Percentiles rank a stretch among this genome's conserved stretches.
Evolutionary conservation across 2,888 invertebrate species (phyloP).

Genomic region (Fissipunctia ypsillon): DNA sequence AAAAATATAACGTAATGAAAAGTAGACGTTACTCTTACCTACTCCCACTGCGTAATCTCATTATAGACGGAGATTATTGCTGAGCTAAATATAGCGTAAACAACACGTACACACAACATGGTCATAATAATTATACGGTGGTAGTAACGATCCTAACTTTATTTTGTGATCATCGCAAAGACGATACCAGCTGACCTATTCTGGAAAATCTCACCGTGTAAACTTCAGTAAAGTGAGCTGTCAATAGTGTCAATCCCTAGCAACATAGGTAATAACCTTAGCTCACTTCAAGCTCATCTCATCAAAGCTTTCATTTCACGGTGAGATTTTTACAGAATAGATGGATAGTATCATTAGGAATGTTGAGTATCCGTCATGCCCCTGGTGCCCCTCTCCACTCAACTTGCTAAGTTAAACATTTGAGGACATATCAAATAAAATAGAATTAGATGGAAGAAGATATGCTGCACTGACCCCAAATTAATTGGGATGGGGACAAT

Average conservation of each 20-base stretch:
- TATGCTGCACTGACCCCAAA: background rate
- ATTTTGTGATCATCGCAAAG: background rate
- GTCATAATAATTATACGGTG: background rate
- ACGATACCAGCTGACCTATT: background rate
- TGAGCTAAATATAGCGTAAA: background rate
- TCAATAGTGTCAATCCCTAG: no score
- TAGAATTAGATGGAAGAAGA: no score
- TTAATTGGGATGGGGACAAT: background rate
- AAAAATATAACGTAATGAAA: constrained; percentile 37
- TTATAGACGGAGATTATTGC: background rate
- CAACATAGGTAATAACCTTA: no score
- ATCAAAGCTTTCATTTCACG: no score
- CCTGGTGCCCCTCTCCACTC: background rate
- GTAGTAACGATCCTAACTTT: background rate
- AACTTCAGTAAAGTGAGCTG: no score
- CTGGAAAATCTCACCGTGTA: no score
- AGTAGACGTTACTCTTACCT: constrained; percentile 21
- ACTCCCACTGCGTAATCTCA: constrained; percentile 7
- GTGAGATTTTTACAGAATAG: background rate
- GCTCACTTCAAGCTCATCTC: no score
- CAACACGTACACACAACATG: background rate
- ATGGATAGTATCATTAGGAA: background rate
- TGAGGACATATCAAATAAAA: no score
- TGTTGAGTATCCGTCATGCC: background rate
- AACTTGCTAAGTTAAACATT: background rate